A percentile compares a stretch with the other conserved stretches of the same genome.
Conservation (phyloP, 2,888 invertebrate species). For the Neria commutata region DNA sequence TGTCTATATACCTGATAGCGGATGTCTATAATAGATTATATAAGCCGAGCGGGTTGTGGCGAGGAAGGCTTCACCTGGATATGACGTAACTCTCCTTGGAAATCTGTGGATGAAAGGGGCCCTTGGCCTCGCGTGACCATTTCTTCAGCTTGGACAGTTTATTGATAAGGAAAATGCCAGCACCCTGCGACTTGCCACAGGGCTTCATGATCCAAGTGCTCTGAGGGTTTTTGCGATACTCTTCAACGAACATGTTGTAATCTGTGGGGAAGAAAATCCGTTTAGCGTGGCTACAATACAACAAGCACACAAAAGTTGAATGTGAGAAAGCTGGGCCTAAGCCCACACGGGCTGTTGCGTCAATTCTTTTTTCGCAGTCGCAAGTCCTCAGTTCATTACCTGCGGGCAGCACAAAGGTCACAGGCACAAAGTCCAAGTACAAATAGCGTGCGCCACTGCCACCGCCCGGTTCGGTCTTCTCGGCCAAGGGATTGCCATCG, state of each 20-base stretch:
- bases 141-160: slow-evolving; percentile 91
- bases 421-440: slow-evolving; percentile 88
- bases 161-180: slow-evolving; percentile 93
- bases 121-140: slow-evolving; percentile 87
- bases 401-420: slow-evolving; percentile 90
- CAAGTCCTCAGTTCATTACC: slow-evolving; percentile 24
- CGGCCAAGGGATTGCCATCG: slow-evolving; percentile 85
- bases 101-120: slow-evolving; percentile 82
- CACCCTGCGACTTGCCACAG: slow-evolving; percentile 90
- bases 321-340: neutral
- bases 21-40: too few relatives aligned
- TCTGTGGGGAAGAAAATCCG: slow-evolving; percentile 62
- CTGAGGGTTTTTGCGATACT: slow-evolving; percentile 90
- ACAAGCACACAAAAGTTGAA: neutral
- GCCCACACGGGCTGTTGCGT: too few relatives aligned
- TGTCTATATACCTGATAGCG: slow-evolving; percentile 82
- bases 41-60: too few relatives aligned
- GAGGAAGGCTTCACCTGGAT: slow-evolving; percentile 70
- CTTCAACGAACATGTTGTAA: slow-evolving; percentile 96
- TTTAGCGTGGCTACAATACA: neutral
- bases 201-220: slow-evolving; percentile 99
- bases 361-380: neutral
- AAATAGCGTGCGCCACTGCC: slow-evolving; percentile 75
- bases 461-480: slow-evolving; percentile 68
- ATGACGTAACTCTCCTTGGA: slow-evolving; percentile 93